Evolutionary conservation across 1,140 invertebrate genomes (phyloP), one percentile per base, ranked within the genome.

Genomic region (Dendrolimus punctatus): DNA sequence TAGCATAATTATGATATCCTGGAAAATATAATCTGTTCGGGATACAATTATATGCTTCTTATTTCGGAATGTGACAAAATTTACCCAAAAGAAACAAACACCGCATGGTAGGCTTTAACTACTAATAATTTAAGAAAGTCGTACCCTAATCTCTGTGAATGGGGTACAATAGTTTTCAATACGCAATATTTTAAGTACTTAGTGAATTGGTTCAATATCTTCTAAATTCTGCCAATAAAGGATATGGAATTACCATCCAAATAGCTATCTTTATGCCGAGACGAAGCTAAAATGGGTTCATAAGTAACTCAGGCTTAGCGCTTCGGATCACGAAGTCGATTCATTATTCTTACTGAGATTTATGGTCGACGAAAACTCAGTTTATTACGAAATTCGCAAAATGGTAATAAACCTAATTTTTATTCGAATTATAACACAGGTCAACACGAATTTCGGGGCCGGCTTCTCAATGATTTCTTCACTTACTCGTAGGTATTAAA

Each of bases 321-420:
- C 39, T 40, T 47, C 49, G 55, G 60, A 58, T 62, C 53, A 56
- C 46, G 45, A 48, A 56, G 55, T 53, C 57, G 53, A 58, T 62
- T 62, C 60, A 62, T 62, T 62, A 58, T 58, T 56, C 56, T 60
- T 47, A 43, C 44, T 46, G 51, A 58, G 56, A 62, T 58, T 58
- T 62, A 62, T 62, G 60, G 38, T 52, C 45, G 38, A 41, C 41
- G 48, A 40, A 50, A 45, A 55, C 45, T 45, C 53, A 39, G 23
- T 45, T 60, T 60, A 55, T 52, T 55, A 49, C 45, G 42, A 51
- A 45, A 38, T 51, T 51, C 50, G 46, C 40, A 47, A 54, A 54
- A 42, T 38, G 50, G 37, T 42, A 51, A 51, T 51, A 51, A 51
- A 44, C 44, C 40, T 8, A 23, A 40, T 50, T 50, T 41, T 40